Evolutionary conservation across 1,140 invertebrate species (phyloP), one percentile per base, ranked within the genome.

Genomic region (Drosophila asahinai): DNA sequence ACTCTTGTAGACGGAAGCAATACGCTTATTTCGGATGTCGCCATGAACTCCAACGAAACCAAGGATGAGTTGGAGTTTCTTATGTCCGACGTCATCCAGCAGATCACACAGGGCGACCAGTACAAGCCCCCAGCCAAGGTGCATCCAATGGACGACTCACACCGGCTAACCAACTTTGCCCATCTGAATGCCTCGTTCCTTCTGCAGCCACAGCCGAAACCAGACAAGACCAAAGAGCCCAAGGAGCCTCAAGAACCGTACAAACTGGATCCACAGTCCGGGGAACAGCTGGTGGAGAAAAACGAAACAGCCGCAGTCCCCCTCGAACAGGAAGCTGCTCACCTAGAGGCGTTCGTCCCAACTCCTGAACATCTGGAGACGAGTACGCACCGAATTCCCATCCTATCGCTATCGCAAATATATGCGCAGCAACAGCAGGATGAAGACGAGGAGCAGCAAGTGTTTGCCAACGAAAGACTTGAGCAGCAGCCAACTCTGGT

Each of bases 11-110:
- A 87, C 43, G 87, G 90, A 51, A 77, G 75, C 27, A 87, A 91
- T 51, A 81, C 84, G 0, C 42, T 84, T 0, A 54, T 80, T 12
- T 54, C 79, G 1, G 79, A 92, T 42, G n/a, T 74, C 1, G 60
- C 65, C 7, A 83, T 91, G 83, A 92, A 45, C 45, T 87, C 89
- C 2, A 92, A 91, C 22, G 91, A 92, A 30, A 92, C 89, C 2
- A 91, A 91, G 61, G 86, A 91, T 57, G 91, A 92, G 45, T 74
- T 92, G 5, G 86, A 87, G 19, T 92, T 92, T 42, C 76, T 92
- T 2, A 82, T 92, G 72, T 86, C 89, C 33, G 91, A 92, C 68
- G 91, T 92, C 5, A 84, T 92, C 5, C 80, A 92, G 38, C 91
- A 92, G 51, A 92, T 92, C 12, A 71, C 91, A 0, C 84, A 80